Conservation (phyloP, 2,888 invertebrate species). For the Pristionchus entomophagus region DNA sequence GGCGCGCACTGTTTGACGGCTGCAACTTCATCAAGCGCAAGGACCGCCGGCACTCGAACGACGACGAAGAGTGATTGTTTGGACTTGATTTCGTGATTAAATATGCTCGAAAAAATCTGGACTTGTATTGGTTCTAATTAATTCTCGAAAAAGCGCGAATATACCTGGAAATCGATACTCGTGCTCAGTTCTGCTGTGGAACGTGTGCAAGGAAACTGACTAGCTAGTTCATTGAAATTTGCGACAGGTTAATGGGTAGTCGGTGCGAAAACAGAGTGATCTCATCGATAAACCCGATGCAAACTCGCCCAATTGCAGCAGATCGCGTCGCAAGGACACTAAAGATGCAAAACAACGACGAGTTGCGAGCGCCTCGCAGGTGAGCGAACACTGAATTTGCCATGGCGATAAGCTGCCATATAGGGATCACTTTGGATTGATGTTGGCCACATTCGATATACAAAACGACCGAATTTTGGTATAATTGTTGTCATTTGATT, state of each 20-base stretch:
- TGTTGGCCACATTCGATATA: no score
- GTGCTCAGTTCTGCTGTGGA: neutral
- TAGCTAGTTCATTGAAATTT: neutral
- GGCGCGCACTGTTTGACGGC: constrained; percentile 63
- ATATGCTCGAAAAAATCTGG: neutral
- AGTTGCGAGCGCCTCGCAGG: constrained; percentile 48
- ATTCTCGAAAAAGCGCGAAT: no score
- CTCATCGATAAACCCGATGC: no score
- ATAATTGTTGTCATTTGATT: no score
- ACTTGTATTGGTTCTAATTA: no score
- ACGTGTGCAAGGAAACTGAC: neutral
- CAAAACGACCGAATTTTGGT: no score
- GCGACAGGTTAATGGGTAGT: no score
- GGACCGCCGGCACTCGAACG: constrained; percentile 51
- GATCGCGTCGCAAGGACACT: constrained; percentile 62
- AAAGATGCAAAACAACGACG: constrained; percentile 51
- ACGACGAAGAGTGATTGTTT: constrained; percentile 6
- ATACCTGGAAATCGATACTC: no score
- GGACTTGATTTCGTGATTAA: no score
- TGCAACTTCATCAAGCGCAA: constrained; percentile 65
- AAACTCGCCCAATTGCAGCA: constrained; percentile 62
- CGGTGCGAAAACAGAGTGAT: no score
- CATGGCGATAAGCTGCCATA: no score
- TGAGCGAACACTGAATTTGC: neutral
- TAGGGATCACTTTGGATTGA: no score